Evolutionary conservation across 1,140 invertebrate species (phyloP), one percentile per base, ranked within the genome.

Genomic region (Ectropis grisescens): DNA sequence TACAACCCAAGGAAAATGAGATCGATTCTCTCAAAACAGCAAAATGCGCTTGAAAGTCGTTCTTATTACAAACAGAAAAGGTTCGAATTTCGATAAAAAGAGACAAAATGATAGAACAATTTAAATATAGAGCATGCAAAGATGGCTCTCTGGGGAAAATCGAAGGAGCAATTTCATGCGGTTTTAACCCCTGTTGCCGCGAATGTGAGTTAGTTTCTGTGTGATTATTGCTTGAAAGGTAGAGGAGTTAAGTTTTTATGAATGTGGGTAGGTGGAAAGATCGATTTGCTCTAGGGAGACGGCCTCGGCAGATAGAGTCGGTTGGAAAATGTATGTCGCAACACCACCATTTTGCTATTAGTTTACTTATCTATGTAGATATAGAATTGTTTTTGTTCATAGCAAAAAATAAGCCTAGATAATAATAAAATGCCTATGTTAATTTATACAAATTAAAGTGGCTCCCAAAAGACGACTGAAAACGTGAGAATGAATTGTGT

Each of bases 61-160:
- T 35, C 34, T 37, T 67, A 50, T 13, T 0, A 0, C 1, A 0
- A 1, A 2, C 0, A 0, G 0, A 0, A 55, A 58, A 31, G 36
- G 60, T 49, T 33, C 2, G 33, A 40, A 51, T n/a, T n/a, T n/a
- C n/a, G n/a, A n/a, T n/a, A n/a, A n/a, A n/a, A n/a, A n/a, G n/a
- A n/a, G n/a, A 7, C 1, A 29, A 43, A 65, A 62, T 58, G 59
- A 72, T 75, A 76, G 60, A 68, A 43, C 65, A 66, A 67, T 74
- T 74, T 59, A 62, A 70, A 75, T 70, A 75, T 66, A 60, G 66
- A 74, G 66, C 64, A 52, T 51, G 58, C 45, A 52, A 75, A 80
- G 75, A 80, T 80, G 71, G 71, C 72, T 75, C 75, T 80, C 69
- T 67, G 60, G 75, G 75, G 75, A 76, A 75, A 74, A 80, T 50